Percentiles rank a stretch among this genome's conserved stretches.
These are phyloP conservation scores for Andrena cerasifolii DNA, from an alignment of 1,140 invertebrate genomes.

Conservation along the genomic window DNA sequence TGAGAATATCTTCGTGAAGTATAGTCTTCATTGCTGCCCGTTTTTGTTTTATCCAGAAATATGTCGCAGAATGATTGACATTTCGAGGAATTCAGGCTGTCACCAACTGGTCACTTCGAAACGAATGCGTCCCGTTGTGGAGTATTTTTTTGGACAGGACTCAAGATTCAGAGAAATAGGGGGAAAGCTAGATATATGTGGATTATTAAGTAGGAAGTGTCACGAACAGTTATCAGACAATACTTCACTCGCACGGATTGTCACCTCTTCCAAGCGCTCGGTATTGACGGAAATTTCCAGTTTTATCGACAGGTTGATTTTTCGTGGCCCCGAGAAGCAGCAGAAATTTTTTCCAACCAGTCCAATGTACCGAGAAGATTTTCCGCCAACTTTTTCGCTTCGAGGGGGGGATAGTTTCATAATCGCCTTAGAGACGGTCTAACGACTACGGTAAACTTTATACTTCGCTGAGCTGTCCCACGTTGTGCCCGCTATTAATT, in stretches of 20 bases:
- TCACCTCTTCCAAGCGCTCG: neutral
- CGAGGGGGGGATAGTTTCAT: slow-evolving; percentile 5
- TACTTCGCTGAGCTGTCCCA: neutral
- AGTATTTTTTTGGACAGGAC: too few species aligned
- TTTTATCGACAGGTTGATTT: neutral
- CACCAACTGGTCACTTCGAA: too few species aligned
- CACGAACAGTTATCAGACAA: neutral
- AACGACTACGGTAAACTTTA: slow-evolving; percentile 27
- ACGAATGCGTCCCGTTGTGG: too few species aligned
- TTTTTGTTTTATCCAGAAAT: too few species aligned
- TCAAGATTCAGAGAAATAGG: too few species aligned
- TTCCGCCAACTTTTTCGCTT: slow-evolving; percentile 5
- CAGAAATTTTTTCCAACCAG: neutral
- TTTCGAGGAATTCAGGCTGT: too few species aligned
- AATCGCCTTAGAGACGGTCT: slow-evolving; percentile 25
- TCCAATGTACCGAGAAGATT: neutral
- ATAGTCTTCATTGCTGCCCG: too few species aligned
- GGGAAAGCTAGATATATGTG: too few species aligned
- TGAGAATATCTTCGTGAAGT: too few species aligned
- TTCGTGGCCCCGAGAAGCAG: neutral
- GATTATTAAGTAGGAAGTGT: neutral
- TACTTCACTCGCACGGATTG: neutral
- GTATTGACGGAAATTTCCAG: too few species aligned
- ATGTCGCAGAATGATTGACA: too few species aligned
- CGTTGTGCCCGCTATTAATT: neutral